Percentiles rank a stretch among this genome's conserved stretches.
phyloP scores from a whole-genome alignment of 1,140 invertebrate species.

The Idris sp. region DNA sequence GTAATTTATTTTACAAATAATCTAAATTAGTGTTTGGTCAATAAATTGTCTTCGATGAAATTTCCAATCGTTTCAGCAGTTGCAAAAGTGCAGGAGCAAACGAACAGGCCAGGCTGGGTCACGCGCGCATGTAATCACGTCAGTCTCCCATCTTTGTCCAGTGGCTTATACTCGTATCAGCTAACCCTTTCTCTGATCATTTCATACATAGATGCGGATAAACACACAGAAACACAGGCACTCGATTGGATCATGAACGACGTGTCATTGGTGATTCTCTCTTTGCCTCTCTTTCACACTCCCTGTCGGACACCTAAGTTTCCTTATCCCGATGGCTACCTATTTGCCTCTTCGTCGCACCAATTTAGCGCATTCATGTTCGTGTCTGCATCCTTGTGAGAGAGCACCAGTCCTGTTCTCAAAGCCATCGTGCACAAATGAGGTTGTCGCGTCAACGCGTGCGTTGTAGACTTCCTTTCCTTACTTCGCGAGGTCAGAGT shows the following conservation, averaged over 20 bases:
- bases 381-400: constrained; percentile 24
- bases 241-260: constrained; percentile 55
- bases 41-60: too few relatives aligned
- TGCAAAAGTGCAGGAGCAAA: constrained; percentile 61
- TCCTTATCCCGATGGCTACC: constrained; percentile 49
- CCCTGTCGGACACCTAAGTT: constrained; percentile 49
- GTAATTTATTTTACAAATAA: too few relatives aligned
- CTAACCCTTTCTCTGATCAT: constrained; percentile 31
- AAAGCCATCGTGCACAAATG: constrained; percentile 76
- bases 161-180: constrained; percentile 27
- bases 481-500: constrained; percentile 49
- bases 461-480: constrained; percentile 64
- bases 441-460: constrained; percentile 76
- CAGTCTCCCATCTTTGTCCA: constrained; percentile 66
- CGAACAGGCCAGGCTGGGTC: constrained; percentile 70
- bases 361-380: constrained; percentile 1
- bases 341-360: constrained; percentile 22
- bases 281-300: constrained; percentile 52
- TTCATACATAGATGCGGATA: constrained; percentile 33
- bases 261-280: constrained; percentile 52
- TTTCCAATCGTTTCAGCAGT: constrained; percentile 25
- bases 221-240: constrained; percentile 45
- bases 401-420: constrained; percentile 46
- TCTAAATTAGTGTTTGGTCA: too few relatives aligned
- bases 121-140: constrained; percentile 76